Evolutionary conservation across 2,113 vertebrate genomes (phyloP).

Genomic region (Erpornis zantholeuca): DNA sequence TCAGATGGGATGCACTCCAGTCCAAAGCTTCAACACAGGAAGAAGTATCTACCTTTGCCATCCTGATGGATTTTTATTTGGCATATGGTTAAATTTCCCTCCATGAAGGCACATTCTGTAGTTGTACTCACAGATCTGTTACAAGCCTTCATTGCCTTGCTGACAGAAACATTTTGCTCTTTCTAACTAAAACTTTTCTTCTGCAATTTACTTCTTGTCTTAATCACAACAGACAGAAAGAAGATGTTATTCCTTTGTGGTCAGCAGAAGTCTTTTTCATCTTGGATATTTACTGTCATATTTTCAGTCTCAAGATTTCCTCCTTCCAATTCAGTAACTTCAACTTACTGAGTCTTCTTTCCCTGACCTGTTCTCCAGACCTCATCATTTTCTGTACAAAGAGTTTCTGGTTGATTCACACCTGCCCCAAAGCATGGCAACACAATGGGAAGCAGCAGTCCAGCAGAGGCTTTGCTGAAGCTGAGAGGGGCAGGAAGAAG

Average conservation of each 20-base stretch:
- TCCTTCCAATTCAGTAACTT: background rate
- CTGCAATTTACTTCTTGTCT: background rate
- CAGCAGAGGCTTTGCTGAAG: background rate
- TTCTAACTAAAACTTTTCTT: background rate
- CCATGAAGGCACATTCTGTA: background rate
- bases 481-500: background rate
- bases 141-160: background rate
- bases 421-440: background rate
- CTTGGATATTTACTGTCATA: background rate
- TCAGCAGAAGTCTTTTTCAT: background rate
- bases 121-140: background rate
- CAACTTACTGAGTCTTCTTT: background rate
- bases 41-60: background rate
- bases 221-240: background rate
- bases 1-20: background rate
- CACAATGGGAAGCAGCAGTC: background rate
- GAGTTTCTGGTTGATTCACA: background rate
- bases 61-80: background rate
- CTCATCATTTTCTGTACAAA: background rate
- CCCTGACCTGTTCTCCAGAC: background rate
- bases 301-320: background rate
- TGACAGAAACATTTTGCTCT: background rate
- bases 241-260: background rate
- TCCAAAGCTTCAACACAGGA: background rate
- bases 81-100: background rate